phyloP scores from a whole-genome alignment of 2,113 vertebrate species.

The Theristicus caerulescens region DNA sequence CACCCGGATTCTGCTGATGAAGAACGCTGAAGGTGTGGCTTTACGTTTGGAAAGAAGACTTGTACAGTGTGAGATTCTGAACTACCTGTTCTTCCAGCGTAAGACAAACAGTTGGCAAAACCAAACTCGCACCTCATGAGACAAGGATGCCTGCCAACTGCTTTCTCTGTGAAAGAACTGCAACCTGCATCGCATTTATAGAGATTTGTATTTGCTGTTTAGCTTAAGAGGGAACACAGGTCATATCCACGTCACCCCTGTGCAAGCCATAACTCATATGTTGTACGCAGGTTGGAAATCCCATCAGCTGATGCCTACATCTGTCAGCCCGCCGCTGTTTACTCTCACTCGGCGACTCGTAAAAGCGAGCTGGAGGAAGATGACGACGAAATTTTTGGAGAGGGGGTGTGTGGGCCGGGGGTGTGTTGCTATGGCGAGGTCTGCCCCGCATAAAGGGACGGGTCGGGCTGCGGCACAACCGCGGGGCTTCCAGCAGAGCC shows the following conservation, averaged over 20 bases:
- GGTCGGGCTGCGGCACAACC: no score
- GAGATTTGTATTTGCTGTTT: not conserved
- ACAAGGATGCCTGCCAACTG: not conserved
- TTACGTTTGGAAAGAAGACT: not conserved
- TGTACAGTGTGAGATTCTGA: not conserved
- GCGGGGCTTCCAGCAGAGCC: not conserved
- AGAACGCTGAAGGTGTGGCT: not conserved
- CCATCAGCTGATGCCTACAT: accelerated
- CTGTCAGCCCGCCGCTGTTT: not conserved
- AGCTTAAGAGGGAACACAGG: not conserved
- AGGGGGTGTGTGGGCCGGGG: accelerated
- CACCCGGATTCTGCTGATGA: not conserved
- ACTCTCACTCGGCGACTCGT: accelerated
- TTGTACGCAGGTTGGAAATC: not conserved
- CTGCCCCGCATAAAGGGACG: accelerated
- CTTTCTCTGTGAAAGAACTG: not conserved
- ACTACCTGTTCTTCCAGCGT: not conserved
- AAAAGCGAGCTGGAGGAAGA: not conserved
- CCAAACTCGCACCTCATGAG: not conserved
- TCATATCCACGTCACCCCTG: not conserved
- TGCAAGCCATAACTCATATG: not conserved
- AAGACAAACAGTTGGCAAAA: not conserved
- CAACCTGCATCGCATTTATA: not conserved
- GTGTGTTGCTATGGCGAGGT: accelerated
- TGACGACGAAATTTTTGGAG: accelerated